These are phyloP conservation scores for Sesamia nonagrioides DNA, from an alignment of 1,140 invertebrate genomes.

Conservation along the genomic window DNA sequence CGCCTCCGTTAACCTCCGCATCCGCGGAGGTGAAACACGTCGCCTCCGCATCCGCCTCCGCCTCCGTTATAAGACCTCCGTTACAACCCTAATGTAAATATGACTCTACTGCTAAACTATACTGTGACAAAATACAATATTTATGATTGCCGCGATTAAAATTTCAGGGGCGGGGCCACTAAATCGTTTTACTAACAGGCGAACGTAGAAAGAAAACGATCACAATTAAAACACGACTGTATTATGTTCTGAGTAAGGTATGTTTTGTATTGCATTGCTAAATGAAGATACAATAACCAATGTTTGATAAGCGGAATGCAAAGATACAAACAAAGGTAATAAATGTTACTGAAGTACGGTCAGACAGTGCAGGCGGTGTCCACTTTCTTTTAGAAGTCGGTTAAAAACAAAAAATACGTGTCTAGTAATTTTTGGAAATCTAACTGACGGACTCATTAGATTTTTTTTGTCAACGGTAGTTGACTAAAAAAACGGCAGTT, in stretches of 20 bases:
- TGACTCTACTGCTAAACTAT: neutral
- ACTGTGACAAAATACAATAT: constrained; percentile 13
- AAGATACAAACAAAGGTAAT: constrained; percentile 54
- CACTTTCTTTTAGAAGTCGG: neutral
- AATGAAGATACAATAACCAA: constrained; percentile 62
- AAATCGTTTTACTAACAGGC: constrained; percentile 58
- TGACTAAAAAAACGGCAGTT: too few species aligned
- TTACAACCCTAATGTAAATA: too few species aligned
- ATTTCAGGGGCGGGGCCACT: constrained; percentile 53
- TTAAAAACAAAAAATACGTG: too few species aligned
- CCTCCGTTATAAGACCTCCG: too few species aligned
- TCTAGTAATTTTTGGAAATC: too few species aligned
- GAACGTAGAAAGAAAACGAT: neutral
- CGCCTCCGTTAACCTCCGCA: too few species aligned
- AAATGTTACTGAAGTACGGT: constrained; percentile 43
- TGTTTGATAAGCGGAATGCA: constrained; percentile 62
- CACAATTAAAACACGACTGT: constrained; percentile 15
- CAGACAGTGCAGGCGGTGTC: neutral
- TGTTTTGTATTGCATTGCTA: constrained; percentile 23
- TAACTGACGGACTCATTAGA: too few species aligned
- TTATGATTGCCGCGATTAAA: constrained; percentile 51
- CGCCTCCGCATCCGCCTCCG: too few species aligned
- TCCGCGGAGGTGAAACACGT: too few species aligned
- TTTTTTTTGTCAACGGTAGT: too few species aligned
- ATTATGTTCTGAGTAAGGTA: neutral